phyloP scores from a whole-genome alignment of 2,113 vertebrate species.

The Axis porcinus region DNA sequence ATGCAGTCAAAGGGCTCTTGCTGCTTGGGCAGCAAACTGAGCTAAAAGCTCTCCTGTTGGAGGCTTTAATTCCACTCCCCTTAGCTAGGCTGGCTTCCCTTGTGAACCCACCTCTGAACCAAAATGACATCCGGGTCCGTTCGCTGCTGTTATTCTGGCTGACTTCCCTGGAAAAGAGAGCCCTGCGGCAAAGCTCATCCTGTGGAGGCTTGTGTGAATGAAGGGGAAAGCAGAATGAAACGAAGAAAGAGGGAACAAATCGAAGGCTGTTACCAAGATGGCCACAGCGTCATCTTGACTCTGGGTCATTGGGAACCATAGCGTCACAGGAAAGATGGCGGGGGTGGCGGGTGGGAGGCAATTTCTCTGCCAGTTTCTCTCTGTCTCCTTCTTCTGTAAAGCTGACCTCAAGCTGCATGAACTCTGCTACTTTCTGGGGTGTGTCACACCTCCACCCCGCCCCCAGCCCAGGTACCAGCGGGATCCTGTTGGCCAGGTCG shows the following conservation, averaged over 20 bases:
- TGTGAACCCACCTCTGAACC: not conserved
- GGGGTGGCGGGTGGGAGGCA: too few relatives aligned
- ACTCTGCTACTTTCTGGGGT: not conserved
- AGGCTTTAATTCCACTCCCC: not conserved
- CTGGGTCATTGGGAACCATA: not conserved
- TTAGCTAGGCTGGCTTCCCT: not conserved
- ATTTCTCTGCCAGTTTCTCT: not conserved
- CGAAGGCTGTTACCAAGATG: not conserved
- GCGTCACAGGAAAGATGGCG: fast-evolving
- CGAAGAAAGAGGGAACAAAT: not conserved
- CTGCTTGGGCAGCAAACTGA: not conserved
- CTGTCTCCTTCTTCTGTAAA: not conserved
- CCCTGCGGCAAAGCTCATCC: not conserved
- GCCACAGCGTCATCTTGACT: not conserved
- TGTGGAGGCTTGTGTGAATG: too few relatives aligned
- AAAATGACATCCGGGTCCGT: not conserved
- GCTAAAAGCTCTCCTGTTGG: not conserved
- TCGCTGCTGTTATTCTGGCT: not conserved
- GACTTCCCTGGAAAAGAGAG: not conserved
- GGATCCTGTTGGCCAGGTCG: not conserved
- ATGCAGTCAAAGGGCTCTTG: not conserved
- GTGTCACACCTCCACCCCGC: not conserved
- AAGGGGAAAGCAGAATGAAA: not conserved
- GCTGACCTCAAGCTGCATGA: not conserved
- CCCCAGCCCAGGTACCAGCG: too few relatives aligned